Conservation (phyloP, 2,113 vertebrate species). For the Aldabrachelys gigantea region DNA sequence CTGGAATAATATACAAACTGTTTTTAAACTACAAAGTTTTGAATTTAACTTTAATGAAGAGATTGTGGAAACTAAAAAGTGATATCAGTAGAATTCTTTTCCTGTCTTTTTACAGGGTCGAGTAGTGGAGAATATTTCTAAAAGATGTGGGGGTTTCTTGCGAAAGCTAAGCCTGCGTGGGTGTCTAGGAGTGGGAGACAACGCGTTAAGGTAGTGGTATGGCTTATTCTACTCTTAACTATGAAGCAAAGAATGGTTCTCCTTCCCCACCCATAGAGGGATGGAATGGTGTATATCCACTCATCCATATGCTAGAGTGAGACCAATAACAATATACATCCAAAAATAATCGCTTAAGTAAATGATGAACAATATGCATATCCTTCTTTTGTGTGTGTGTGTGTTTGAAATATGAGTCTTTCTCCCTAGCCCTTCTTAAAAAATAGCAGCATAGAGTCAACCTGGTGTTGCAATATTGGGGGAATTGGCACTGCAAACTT, state of each 20-base stretch:
- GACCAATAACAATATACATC: not conserved
- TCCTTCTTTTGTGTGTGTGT: not conserved
- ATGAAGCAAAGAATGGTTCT: fast-evolving
- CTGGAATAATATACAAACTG: fast-evolving
- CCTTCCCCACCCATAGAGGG: fast-evolving
- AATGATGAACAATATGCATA: fast-evolving
- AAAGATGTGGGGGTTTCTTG: conserved; percentile 97
- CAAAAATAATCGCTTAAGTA: not conserved
- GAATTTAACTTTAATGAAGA: fast-evolving
- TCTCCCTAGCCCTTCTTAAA: not conserved
- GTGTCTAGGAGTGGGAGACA: conserved; percentile 95
- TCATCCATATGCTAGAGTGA: fast-evolving
- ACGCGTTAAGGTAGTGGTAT: conserved; percentile 88
- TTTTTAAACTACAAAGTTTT: fast-evolving
- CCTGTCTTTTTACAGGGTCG: conserved; percentile 84
- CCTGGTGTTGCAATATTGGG: not conserved
- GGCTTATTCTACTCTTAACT: fast-evolving
- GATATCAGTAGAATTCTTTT: not conserved
- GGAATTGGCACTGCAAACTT: not conserved
- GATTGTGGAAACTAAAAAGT: not conserved
- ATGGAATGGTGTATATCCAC: fast-evolving
- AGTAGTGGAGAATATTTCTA: conserved; percentile 99
- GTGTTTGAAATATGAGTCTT: fast-evolving
- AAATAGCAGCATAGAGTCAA: not conserved
- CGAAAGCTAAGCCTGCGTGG: conserved; percentile 94